These are phyloP conservation scores for Pontoporia blainvillei DNA, from an alignment of 2,113 vertebrate genomes.

Conservation along the genomic window DNA sequence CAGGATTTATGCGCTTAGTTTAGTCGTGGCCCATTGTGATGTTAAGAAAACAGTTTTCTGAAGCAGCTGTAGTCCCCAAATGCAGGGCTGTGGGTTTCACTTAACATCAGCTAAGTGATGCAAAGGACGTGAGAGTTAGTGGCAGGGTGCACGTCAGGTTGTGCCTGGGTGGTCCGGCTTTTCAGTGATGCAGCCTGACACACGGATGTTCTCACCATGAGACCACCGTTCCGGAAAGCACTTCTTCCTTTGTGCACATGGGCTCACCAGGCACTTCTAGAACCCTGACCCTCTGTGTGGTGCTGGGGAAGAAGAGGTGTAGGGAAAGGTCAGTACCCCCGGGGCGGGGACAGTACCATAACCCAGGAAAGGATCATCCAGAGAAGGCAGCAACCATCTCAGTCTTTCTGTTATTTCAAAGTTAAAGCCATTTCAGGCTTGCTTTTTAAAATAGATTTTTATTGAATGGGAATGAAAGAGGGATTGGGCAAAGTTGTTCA, in stretches of 20 bases:
- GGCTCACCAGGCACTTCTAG: background rate
- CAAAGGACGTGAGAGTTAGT: background rate
- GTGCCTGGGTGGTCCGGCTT: background rate
- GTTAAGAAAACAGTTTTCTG: background rate
- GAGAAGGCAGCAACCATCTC: background rate
- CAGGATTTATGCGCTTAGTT: background rate
- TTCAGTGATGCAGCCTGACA: background rate
- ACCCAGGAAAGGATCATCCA: background rate
- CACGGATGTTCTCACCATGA: rapidly evolving
- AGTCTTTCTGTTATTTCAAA: background rate
- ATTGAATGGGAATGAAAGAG: background rate
- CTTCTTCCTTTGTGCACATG: background rate
- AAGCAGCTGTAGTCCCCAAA: background rate
- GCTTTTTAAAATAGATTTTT: background rate
- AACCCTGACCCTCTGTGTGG: background rate
- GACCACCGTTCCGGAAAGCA: background rate
- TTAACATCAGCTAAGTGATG: too few relatives aligned
- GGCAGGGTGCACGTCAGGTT: too few relatives aligned
- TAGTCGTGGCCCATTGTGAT: background rate
- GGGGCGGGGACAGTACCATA: rapidly evolving
- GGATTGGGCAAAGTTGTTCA: background rate
- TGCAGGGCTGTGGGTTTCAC: too few relatives aligned
- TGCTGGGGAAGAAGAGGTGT: background rate
- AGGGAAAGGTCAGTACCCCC: background rate
- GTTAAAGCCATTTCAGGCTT: background rate